phyloP scores from a whole-genome alignment of 2,888 invertebrate species.

The Agrotis clavis region DNA sequence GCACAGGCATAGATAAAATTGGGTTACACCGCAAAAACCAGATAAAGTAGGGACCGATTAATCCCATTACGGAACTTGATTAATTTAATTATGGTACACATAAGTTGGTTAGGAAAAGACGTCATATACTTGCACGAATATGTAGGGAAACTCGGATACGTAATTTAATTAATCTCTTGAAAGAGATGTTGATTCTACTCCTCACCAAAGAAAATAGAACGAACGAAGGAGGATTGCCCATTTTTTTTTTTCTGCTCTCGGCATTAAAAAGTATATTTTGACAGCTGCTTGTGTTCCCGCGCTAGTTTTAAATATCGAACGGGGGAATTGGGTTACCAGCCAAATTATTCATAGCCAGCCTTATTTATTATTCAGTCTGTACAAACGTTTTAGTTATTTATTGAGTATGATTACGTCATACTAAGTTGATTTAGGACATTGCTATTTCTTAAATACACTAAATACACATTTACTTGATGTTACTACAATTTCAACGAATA shows the following conservation, averaged over 20 bases:
- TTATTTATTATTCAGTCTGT: slow-evolving; percentile 32
- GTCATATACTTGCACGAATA: slow-evolving; percentile 17
- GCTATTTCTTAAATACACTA: neutral
- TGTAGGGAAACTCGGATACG: slow-evolving; percentile 17
- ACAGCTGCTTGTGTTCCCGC: slow-evolving; percentile 48
- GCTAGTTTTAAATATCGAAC: slow-evolving; percentile 48
- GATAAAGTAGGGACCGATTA: slow-evolving; percentile 31
- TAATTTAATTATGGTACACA: slow-evolving; percentile 49
- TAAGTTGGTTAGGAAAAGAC: slow-evolving; percentile 39
- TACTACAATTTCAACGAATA: neutral
- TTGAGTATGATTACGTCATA: neutral
- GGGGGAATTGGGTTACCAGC: slow-evolving; percentile 29
- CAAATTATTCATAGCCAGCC: slow-evolving; percentile 16
- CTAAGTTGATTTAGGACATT: neutral
- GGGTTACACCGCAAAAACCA: slow-evolving; percentile 28
- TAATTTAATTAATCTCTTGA: slow-evolving; percentile 46
- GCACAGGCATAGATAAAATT: slow-evolving; percentile 8
- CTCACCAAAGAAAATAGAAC: slow-evolving; percentile 23
- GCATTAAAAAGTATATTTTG: slow-evolving; percentile 35
- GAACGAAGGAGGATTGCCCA: slow-evolving; percentile 8
- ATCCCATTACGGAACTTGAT: slow-evolving; percentile 39
- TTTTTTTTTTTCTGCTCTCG: neutral
- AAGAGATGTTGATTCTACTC: slow-evolving; percentile 39
- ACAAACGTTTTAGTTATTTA: neutral
- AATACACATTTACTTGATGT: no score